Evolutionary conservation across 2,113 vertebrate species (phyloP), one percentile per base, ranked within the genome.

Genomic region (Emydura subglobosa): DNA sequence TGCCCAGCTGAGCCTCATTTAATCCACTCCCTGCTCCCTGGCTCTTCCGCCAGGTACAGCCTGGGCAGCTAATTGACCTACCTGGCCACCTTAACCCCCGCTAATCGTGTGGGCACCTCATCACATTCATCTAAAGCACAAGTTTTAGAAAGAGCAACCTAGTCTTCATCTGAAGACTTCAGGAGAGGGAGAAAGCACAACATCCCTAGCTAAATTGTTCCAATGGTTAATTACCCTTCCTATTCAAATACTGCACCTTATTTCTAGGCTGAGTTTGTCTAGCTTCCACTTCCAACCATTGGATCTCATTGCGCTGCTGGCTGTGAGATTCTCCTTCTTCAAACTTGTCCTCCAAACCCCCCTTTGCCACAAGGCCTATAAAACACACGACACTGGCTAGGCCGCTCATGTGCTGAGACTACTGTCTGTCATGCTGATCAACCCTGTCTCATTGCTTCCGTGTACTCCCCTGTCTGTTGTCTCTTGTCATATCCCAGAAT

Each of bases 281-380:
- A 61, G 31, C 29, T 61, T 61, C 13, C 31, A 3, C 59, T 61
- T 34, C 29, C 59, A 61, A 31, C 59, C 29, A 13, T 16, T 31
- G 29, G 59, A 61, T 61, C 59, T 61, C 29, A 16, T 31, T 61
- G 39, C 5, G 6, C 47, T 76, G 24, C 24, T 34, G 42, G 50
- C 31, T 91, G 89, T 47, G 9, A 0, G 0, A 91, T 7, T 93
- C 17, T 39, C 61, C 39, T 85, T n/a, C 65, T 50, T 44, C 61
- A 89, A 27, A 81, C 81, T 72, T n/a, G 80, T 39, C 61, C 51
- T 91, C 72, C 10, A 27, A 84, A 82, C 74, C 82, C 22, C n/a
- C 65, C 55, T 21, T 82, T 74, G 25, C 47, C 85, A 8, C 1
- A 0, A 42, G 34, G 47, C 34, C 17, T 84, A 55, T 47, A 55